Percentiles rank a stretch among this genome's conserved stretches.
phyloP scores from a whole-genome alignment of 2,888 invertebrate genomes.

The Linnaemya tessellans region DNA sequence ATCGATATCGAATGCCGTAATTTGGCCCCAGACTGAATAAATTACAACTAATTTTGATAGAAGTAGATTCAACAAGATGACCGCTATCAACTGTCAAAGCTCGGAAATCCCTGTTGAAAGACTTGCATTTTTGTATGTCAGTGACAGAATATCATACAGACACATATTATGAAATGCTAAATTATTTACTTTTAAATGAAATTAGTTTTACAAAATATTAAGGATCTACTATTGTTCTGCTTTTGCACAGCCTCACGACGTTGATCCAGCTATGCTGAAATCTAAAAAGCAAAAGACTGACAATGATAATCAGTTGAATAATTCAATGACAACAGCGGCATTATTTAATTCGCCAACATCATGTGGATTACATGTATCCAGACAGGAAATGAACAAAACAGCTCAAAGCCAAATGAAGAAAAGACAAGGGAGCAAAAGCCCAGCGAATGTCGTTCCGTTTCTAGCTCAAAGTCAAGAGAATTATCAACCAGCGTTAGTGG shows the following conservation, averaged over 20 bases:
- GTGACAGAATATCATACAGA: no score
- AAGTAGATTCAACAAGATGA: no score
- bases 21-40: no score
- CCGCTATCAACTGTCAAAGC: no score
- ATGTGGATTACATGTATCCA: conserved; percentile 48
- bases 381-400: conserved; percentile 72
- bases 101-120: no score
- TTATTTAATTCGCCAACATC: conserved; percentile 50
- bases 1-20: no score
- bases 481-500: neutral
- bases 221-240: no score
- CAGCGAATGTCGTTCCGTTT: conserved; percentile 70
- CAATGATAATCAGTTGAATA: conserved; percentile 32
- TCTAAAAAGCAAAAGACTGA: conserved; percentile 81
- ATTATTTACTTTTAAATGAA: neutral
- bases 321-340: conserved; percentile 47
- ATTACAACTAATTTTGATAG: no score
- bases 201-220: neutral
- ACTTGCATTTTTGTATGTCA: no score
- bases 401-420: conserved; percentile 73
- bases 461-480: conserved; percentile 73
- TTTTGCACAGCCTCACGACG: conserved; percentile 84
- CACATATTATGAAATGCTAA: no score
- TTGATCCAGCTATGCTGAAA: conserved; percentile 83
- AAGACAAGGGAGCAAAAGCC: conserved; percentile 72